Evolutionary conservation across 1,140 invertebrate species (phyloP), one percentile per base, ranked within the genome.

Genomic region (Papilio xuthus): DNA sequence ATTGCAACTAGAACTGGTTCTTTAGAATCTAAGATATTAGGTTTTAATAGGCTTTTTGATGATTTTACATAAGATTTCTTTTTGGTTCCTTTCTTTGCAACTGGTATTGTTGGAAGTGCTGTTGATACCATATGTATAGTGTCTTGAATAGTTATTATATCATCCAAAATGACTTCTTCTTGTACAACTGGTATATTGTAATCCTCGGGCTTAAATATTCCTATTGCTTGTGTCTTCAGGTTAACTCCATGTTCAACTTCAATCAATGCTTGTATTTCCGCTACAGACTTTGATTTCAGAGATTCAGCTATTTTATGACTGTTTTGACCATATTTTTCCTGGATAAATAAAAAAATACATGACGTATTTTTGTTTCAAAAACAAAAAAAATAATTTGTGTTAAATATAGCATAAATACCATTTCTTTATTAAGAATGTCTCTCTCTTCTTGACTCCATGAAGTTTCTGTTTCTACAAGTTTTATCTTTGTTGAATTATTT

Each of bases 241-340:
- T 90, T 82, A 7, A 93, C 87, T 53, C 93, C 94, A 86, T 90
- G 86, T 78, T 94, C 94, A 28, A 92, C 92, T 80, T 94, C 93
- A 74, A 94, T 93, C 77, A 94, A 85, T 44, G 91, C 87, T 81
- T 92, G 90, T 20, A 96, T 95, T 93, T 97, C 96, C 76, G 94
- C 88, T 81, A 93, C 90, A 53, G 94, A 95, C 88, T 96, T 96
- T 8, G 95, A 95, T 86, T 95, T 96, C 78, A 97, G 94, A 81
- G 95, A 94, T 87, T 95, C 94, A 70, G 96, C 94, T 82, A 97
- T 94, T 85, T 95, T 95, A 44, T 90, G 89, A 88, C 95, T 93
- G 87, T 95, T 96, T 84, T 95, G 94, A 3, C 96, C 96, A 94
- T 95, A 96, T 79, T 96, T 95, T 81, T 95, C 95, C 95, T 96